These are phyloP conservation scores for Sinonovacula constricta DNA, from an alignment of 1,140 invertebrate genomes.

Conservation along the genomic window DNA sequence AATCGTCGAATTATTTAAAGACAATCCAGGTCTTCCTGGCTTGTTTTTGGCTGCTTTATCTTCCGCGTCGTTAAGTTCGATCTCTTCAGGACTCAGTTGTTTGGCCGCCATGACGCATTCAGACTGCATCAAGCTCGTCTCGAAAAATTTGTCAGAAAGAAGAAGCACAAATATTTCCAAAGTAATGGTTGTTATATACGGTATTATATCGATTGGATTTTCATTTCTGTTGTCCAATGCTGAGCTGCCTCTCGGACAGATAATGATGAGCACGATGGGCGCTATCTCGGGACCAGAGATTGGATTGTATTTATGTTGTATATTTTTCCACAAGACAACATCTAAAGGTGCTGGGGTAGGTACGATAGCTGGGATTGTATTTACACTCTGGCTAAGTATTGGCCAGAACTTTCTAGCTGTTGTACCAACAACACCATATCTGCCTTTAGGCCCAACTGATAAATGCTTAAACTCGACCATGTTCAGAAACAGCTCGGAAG, in stretches of 20 bases:
- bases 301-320: conserved; percentile 16
- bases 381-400: conserved; percentile 16
- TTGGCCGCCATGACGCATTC: conserved; percentile 15
- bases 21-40: conserved; percentile 15
- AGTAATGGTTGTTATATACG: conserved; percentile 15
- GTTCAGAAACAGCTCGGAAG: not conserved
- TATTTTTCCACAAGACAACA: too few relatives aligned
- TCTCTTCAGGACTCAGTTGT: conserved; percentile 32
- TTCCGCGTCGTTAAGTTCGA: conserved; percentile 20
- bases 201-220: conserved; percentile 22
- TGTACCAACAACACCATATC: conserved; percentile 11
- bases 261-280: conserved; percentile 23
- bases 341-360: conserved; percentile 10
- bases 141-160: not conserved
- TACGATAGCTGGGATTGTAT: conserved; percentile 2
- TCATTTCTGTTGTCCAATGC: conserved; percentile 28
- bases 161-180: conserved; percentile 30
- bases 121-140: conserved; percentile 27
- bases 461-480: conserved; percentile 1
- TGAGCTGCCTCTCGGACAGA: conserved; percentile 21
- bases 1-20: conserved; percentile 28
- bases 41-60: conserved; percentile 30
- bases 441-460: conserved; percentile 27
- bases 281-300: conserved; percentile 14
- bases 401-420: conserved; percentile 22